Percentiles rank a stretch among this genome's conserved stretches.
These are phyloP conservation scores for Acanthaster planci DNA, from an alignment of 35 echinoderm and acorn worm genomes.

Conservation along the genomic window DNA sequence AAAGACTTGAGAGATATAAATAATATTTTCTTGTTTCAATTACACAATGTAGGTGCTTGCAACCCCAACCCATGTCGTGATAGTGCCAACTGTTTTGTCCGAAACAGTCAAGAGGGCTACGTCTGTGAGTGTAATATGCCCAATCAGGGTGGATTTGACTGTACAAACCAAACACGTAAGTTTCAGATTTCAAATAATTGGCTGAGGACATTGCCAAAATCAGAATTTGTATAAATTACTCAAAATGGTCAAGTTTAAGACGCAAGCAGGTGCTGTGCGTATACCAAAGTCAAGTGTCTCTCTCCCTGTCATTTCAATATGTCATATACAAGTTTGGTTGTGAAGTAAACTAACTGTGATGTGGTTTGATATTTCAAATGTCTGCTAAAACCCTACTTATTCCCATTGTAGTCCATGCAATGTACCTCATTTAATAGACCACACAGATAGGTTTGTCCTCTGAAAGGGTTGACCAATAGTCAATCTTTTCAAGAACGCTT, in stretches of 20 bases:
- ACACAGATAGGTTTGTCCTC: no score
- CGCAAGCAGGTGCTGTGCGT: background rate
- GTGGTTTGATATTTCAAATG: no score
- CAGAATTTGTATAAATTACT: no score
- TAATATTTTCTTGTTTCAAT: background rate
- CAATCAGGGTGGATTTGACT: background rate
- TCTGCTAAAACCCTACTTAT: no score
- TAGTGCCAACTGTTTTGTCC: background rate
- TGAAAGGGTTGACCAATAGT: no score
- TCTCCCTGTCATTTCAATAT: background rate
- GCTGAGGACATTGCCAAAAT: no score
- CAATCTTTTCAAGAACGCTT: no score
- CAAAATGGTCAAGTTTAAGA: background rate
- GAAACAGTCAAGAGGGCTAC: background rate
- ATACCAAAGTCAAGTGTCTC: background rate
- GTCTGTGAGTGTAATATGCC: background rate
- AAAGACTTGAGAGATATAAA: no score
- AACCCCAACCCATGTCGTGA: background rate
- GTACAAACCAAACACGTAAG: background rate
- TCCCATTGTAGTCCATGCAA: no score
- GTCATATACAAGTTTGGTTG: background rate
- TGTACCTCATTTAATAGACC: no score
- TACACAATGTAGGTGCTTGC: background rate
- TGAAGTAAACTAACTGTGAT: background rate
- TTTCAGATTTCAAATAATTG: background rate